phyloP scores from a whole-genome alignment of 2,888 invertebrate genomes.

The Geophilus truncorum region DNA sequence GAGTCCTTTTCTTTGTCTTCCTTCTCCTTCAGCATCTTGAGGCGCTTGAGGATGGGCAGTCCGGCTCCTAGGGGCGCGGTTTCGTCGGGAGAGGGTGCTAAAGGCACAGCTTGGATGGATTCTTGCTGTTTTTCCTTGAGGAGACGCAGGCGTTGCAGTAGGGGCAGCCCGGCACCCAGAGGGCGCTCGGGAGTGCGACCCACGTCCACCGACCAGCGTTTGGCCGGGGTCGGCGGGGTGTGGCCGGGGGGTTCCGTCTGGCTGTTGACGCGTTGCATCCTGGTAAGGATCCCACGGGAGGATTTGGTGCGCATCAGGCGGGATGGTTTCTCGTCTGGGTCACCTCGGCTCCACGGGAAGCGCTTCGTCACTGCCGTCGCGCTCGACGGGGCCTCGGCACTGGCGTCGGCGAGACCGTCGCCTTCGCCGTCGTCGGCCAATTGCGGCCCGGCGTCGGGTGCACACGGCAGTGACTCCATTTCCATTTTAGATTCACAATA shows the following conservation, averaged over 20 bases:
- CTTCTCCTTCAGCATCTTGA: constrained; percentile 77
- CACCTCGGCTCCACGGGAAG: constrained; percentile 55
- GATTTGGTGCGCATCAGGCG: neutral
- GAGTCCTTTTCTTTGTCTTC: constrained; percentile 60
- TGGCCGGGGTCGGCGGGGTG: constrained; percentile 47
- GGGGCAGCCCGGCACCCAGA: constrained; percentile 75
- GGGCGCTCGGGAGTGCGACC: constrained; percentile 44
- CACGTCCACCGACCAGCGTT: constrained; percentile 61
- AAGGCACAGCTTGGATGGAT: constrained; percentile 18
- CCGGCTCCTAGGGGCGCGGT: constrained; percentile 79
- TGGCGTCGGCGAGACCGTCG: too few species aligned
- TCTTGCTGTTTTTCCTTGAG: constrained; percentile 67
- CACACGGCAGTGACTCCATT: constrained; percentile 40
- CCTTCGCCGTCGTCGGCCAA: too few species aligned
- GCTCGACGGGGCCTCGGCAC: constrained; percentile 4
- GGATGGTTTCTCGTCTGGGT: neutral
- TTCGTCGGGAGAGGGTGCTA: constrained; percentile 34
- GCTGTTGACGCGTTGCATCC: constrained; percentile 77
- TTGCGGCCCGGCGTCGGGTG: too few species aligned
- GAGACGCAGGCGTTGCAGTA: constrained; percentile 68
- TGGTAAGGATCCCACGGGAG: constrained; percentile 61
- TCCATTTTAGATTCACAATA: constrained; percentile 39
- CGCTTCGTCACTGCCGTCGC: constrained; percentile 40
- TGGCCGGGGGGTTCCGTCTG: constrained; percentile 45
- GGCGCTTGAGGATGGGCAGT: constrained; percentile 67